Conservation (phyloP, 2,888 invertebrate species). For the Drosophila prolongata region DNA sequence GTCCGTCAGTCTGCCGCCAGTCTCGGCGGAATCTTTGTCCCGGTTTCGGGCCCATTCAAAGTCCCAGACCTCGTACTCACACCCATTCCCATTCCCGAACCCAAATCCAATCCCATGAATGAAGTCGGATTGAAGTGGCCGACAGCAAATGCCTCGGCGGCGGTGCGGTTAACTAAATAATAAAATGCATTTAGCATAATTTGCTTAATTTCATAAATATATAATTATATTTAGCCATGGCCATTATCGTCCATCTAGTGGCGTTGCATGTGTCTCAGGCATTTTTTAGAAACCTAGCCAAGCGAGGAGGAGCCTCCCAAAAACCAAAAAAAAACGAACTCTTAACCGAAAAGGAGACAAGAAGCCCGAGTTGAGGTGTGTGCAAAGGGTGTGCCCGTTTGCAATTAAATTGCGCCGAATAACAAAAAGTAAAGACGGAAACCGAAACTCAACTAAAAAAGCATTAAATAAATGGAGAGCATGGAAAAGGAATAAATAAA, state of each 20-base stretch:
- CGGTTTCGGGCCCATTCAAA: constrained; percentile 10
- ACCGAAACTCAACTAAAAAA: constrained; percentile 54
- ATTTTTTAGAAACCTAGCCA: constrained; percentile 77
- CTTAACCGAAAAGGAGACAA: constrained; percentile 12
- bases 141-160: constrained; percentile 13
- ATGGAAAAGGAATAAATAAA: constrained; percentile 37
- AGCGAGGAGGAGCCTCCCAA: constrained; percentile 52
- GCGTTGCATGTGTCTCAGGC: constrained; percentile 60
- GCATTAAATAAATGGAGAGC: constrained; percentile 68
- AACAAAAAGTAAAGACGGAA: constrained; percentile 35
- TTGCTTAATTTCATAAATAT: constrained; percentile 75
- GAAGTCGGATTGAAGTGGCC: constrained; percentile 38
- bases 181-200: constrained; percentile 75
- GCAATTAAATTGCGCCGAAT: constrained; percentile 66
- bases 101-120: constrained; percentile 20
- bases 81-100: constrained; percentile 2
- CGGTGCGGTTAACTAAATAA: constrained; percentile 58
- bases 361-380: constrained; percentile 50
- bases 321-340: constrained; percentile 39
- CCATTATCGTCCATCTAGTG: constrained; percentile 30
- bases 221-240: constrained; percentile 67
- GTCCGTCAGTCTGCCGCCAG: constrained; percentile 34
- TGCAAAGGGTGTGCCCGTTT: constrained; percentile 65
- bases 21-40: constrained; percentile 30
- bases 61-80: too few relatives aligned